Conservation (phyloP, 92 coral and sea anemone species). For the Actinernus sp. region DNA sequence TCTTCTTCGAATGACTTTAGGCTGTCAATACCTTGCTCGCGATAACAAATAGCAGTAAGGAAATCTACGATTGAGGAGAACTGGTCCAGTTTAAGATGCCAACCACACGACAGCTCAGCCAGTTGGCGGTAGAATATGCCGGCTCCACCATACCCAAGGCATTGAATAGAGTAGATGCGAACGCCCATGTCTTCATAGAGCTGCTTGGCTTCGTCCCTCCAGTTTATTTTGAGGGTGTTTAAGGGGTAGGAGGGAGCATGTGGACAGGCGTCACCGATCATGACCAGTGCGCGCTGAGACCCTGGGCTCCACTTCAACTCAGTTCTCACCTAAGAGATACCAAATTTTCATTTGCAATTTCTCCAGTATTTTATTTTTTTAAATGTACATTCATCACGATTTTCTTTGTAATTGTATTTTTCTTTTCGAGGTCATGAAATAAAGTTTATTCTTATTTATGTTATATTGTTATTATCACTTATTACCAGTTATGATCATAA, state of each 20-base stretch:
- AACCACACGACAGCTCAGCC: constrained; percentile 88
- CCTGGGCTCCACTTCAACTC: constrained; percentile 91
- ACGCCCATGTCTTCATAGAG: constrained; percentile 94
- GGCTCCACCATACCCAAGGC: constrained; percentile 76
- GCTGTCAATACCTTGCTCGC: constrained; percentile 89
- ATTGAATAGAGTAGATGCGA: constrained; percentile 88
- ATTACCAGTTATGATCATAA: too few relatives aligned
- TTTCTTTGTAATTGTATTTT: too few relatives aligned
- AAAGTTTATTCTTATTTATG: too few relatives aligned
- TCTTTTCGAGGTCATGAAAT: too few relatives aligned
- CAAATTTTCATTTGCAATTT: too few relatives aligned
- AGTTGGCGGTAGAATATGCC: constrained; percentile 87
- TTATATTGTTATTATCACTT: too few relatives aligned
- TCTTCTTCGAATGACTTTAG: constrained; percentile 89
- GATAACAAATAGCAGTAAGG: constrained; percentile 92
- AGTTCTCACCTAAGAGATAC: constrained; percentile 67
- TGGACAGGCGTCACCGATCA: constrained; percentile 96
- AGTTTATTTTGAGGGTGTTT: constrained; percentile 90
- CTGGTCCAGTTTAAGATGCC: constrained; percentile 97
- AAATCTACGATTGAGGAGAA: constrained; percentile 95
- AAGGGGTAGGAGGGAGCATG: constrained; percentile 87
- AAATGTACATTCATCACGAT: too few relatives aligned
- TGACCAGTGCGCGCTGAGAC: constrained; percentile 92
- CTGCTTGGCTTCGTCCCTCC: constrained; percentile 92
- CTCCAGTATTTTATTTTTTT: too few relatives aligned